Evolutionary conservation across 2,888 invertebrate species (phyloP).

Genomic region (Xanthostigma xanthostigma): DNA sequence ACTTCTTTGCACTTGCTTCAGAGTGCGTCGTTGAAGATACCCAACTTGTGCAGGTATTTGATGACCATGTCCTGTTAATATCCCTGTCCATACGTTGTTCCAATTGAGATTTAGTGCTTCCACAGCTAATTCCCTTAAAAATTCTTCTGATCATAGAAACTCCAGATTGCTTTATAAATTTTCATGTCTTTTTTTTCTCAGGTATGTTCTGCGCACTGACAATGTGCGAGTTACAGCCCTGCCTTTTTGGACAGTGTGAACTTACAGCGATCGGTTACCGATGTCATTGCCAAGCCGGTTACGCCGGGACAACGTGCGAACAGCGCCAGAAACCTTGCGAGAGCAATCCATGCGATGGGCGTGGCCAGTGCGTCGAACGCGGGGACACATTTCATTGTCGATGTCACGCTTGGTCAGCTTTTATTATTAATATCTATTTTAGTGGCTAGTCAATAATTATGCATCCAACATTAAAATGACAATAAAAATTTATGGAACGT

Average conservation of each 20-base stretch:
- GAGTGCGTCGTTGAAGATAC: too few species aligned
- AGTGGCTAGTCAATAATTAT: neutral
- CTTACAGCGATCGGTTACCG: conserved; percentile 32
- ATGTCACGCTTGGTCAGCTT: conserved; percentile 63
- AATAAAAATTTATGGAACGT: too few species aligned
- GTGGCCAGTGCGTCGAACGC: conserved; percentile 45
- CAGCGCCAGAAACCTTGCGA: conserved; percentile 55
- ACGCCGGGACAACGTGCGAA: conserved; percentile 50
- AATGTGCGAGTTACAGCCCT: conserved; percentile 57
- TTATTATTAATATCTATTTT: conserved; percentile 19
- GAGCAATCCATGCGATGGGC: conserved; percentile 55
- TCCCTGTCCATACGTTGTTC: too few species aligned
- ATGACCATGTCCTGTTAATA: too few species aligned
- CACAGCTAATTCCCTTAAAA: too few species aligned
- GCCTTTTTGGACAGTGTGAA: conserved; percentile 49
- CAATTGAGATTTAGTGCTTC: too few species aligned
- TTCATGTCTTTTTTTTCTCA: conserved; percentile 22
- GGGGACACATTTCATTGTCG: conserved; percentile 16
- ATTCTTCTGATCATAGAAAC: too few species aligned
- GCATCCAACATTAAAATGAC: too few species aligned
- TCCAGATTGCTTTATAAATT: neutral
- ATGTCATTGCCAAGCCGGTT: conserved; percentile 54
- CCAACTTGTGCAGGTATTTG: too few species aligned
- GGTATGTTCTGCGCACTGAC: conserved; percentile 63
- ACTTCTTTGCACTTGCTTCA: too few species aligned